Base-by-base conservation (phyloP, 2,888 invertebrate species). In the Penaeus monodon region DNA sequence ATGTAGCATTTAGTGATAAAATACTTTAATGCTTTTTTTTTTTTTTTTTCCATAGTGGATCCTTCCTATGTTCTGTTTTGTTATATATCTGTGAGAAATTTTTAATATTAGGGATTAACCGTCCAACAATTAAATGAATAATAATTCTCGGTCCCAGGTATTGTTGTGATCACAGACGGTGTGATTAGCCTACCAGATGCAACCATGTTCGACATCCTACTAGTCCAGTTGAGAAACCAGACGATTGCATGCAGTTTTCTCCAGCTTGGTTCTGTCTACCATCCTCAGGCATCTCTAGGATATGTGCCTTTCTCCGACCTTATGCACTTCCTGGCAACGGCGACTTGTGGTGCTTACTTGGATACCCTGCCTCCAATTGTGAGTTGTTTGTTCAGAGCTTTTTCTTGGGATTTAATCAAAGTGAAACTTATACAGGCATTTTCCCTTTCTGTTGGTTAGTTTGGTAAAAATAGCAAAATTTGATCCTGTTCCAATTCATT, bases 181-280 rank as follows among this genome's bases (percentile, higher is more conserved):
- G 95, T 96, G 89, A 94, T 95, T 77, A 93, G 93, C 68, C 94
- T 95, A 90, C 95, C 96, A 7, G 96, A 96, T 92, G 94, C 95
- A n/a, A 94, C 94, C 91, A 94, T 95, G 89, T 94, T 96, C 92
- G 96, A 96, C 91, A 94, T 94, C 10, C 93, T 96, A 57, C 93
- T 96, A 90, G 94, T 95, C 89, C 96, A 96, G 92, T 93, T 96
- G 84, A 94, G 96, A 90, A 95, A 95, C 91, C 95, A 94, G 91
- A 95, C 95, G 73, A 95, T 96, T 87, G 94, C 95, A 20, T 95
- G 96, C 91, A 96, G 96, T 81, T 96, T 96, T 92, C 93, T 96
- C 88, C 95, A 95, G 92, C 94, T 96, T 33, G 95, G 95, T 74
- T 94, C 94, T 90, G 92, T 93, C 70, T 95, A 95, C 92, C 94